Conservation (phyloP, 2,888 invertebrate species). For the Myopa testacea region DNA sequence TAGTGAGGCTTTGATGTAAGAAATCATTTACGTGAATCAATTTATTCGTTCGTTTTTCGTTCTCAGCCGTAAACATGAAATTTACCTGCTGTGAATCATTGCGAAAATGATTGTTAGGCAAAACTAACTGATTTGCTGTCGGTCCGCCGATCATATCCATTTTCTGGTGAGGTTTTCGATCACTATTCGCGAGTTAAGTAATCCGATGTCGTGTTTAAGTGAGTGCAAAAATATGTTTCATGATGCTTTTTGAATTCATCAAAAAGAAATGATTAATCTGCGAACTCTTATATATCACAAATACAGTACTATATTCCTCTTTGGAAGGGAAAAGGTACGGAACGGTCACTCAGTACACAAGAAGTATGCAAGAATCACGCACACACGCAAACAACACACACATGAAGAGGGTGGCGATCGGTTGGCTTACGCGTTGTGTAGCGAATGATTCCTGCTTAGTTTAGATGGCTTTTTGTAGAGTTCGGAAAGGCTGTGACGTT, state of each 20-base stretch:
- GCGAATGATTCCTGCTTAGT: background rate
- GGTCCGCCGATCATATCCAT: slow-evolving; percentile 66
- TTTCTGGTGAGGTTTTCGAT: slow-evolving; percentile 42
- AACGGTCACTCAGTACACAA: background rate
- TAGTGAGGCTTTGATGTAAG: no score
- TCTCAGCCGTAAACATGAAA: no score
- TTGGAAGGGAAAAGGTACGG: background rate
- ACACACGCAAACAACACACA: background rate
- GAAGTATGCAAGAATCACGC: background rate
- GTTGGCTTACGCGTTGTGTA: background rate
- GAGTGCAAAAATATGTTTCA: background rate
- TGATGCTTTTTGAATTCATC: background rate
- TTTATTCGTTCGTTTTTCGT: no score
- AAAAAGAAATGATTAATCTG: background rate
- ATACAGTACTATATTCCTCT: background rate
- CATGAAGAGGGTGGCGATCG: background rate
- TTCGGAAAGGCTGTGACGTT: slow-evolving; percentile 10
- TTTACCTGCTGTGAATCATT: slow-evolving; percentile 67
- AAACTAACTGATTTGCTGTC: slow-evolving; percentile 63
- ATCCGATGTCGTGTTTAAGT: slow-evolving; percentile 3
- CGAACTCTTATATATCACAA: background rate
- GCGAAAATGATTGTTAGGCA: slow-evolving; percentile 69
- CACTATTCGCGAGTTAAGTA: background rate
- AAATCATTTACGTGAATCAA: no score
- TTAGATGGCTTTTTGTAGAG: slow-evolving; percentile 18